Conservation (phyloP, 2,113 vertebrate species). For the Oryzias melastigma region DNA sequence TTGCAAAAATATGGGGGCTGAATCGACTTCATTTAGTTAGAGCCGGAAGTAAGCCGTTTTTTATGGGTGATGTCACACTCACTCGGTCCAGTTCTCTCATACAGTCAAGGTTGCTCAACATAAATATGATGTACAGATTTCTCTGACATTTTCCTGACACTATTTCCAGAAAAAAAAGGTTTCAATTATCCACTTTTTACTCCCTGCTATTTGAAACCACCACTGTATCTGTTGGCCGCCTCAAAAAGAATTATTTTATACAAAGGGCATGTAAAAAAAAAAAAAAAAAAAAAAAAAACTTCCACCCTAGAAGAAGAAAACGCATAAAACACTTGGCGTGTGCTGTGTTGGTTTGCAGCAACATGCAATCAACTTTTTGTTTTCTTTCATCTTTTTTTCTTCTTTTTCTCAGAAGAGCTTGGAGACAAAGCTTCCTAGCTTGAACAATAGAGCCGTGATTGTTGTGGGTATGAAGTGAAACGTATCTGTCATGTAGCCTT, state of each 20-base stretch:
- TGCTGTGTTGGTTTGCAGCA: constrained; percentile 50
- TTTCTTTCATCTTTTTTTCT: constrained; percentile 35
- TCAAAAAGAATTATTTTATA: constrained; percentile 23
- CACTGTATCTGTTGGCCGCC: constrained; percentile 29
- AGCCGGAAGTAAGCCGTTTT: no score
- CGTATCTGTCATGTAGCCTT: constrained; percentile 46
- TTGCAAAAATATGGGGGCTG: no score
- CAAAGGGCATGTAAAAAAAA: constrained; percentile 46
- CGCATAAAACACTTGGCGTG: constrained; percentile 27
- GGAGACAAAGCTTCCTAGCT: constrained; percentile 47
- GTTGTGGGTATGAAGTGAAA: constrained; percentile 57
- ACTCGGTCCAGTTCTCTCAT: no score
- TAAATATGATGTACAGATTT: constrained; percentile 26
- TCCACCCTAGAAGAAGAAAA: constrained; percentile 46
- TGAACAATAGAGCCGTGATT: constrained; percentile 56
- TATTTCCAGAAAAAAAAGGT: constrained; percentile 34
- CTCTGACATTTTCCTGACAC: constrained; percentile 51
- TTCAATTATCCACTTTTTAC: constrained; percentile 39
- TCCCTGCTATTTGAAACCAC: constrained; percentile 29
- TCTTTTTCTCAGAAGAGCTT: constrained; percentile 24
- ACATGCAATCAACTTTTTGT: constrained; percentile 58
- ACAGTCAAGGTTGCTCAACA: constrained; percentile 20
- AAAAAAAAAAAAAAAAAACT: constrained; percentile 51
- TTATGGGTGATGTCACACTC: no score
- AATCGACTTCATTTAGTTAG: no score